Conservation (phyloP, 2,113 vertebrate genomes). For the Bubo blakistoni region DNA sequence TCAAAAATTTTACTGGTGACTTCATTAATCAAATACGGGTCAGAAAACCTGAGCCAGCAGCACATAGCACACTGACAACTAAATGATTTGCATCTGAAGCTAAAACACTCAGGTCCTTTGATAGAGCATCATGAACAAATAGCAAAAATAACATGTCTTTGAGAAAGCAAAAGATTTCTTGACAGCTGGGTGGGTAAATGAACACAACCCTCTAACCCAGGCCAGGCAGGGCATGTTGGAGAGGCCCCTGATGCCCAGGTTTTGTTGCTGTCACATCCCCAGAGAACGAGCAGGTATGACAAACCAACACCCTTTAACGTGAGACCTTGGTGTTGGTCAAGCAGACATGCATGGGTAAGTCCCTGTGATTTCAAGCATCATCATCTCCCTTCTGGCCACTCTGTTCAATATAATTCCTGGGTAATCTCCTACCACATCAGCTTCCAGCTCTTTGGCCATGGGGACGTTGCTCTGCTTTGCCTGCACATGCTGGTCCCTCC, state of each 20-base stretch:
- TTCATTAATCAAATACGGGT: not conserved
- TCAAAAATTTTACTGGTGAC: not conserved
- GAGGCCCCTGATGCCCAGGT: not conserved
- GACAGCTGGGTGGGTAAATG: not conserved
- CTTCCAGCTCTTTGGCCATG: not conserved
- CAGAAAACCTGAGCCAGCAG: not conserved
- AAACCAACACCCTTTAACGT: not conserved
- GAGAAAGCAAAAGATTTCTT: not conserved
- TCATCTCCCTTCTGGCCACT: not conserved
- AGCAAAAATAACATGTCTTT: fast-evolving
- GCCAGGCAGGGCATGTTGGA: fast-evolving
- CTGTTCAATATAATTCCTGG: not conserved
- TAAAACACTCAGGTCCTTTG: not conserved
- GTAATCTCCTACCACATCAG: not conserved
- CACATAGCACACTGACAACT: not conserved
- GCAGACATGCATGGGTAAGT: not conserved
- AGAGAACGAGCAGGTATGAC: not conserved
- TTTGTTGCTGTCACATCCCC: not conserved
- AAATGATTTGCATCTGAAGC: not conserved
- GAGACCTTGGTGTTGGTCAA: not conserved
- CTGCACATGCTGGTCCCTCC: not conserved
- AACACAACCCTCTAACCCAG: not conserved
- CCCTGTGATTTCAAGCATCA: not conserved
- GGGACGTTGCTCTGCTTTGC: not conserved
- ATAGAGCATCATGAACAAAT: not conserved